Base-by-base conservation (phyloP, 53 echinoderm and acorn worm species). In the Stichopus horrens region DNA sequence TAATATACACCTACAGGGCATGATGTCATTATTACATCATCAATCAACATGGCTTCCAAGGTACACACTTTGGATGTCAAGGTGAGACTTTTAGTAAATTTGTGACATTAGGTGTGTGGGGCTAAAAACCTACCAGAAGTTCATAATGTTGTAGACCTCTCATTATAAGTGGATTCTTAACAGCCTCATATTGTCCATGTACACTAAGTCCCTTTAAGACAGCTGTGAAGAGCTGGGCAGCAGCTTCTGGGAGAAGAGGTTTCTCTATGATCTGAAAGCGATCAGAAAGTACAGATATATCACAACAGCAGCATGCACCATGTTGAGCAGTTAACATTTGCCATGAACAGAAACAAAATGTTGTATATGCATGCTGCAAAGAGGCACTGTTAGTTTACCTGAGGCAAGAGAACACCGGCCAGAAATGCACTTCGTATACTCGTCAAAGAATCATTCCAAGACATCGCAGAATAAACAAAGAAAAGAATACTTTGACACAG, bases 131-230 rank as follows among this genome's bases (percentile, higher is more conserved):
- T 83, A 99, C 99, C 89, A 99, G 73, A 10, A 88, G 11, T 90
- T 99, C 99, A 93, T 99, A 99, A 58, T 94, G 94, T 53, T 94
- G 89, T 52, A 96, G 89, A 5, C 90, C 92, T 52, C 89, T 93
- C 55, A 88, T 91, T 37, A 94, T 66, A 4, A 99, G 93, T 37
- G 93, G 89, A 55, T 94, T 76, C 59, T 88, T 83, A 53, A 91
- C 91, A 6, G 94, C 88, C 53, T 99, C 99, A 79, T 96, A 95
- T 66, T 99, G 92, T 11, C 99, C 99, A 89, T 99, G 99, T 37
- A 99, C 90, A 84, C 93, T 89, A 73, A 99, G 91, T 23, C 94
- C 94, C 53, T 71, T 89, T 10, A 99, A 86, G 77, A 96, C 86
- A 52, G 94, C 93, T 8, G 93, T 92, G 54, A 93, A 96, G 14